Evolutionary conservation across 2,888 invertebrate genomes (phyloP), one percentile per base, ranked within the genome.

Genomic region (Escarpia spicata): DNA sequence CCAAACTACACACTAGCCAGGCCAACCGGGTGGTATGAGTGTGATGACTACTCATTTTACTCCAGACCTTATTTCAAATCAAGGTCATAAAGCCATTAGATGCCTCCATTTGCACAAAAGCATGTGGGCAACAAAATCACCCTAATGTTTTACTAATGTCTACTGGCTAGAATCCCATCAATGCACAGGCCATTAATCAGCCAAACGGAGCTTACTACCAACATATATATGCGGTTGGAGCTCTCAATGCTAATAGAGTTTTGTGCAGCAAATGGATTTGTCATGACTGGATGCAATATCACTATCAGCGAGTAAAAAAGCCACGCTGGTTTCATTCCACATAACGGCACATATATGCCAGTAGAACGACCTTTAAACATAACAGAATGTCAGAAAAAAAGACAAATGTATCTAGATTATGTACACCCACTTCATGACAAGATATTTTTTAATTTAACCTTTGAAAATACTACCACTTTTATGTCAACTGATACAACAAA

Each of bases 81-180:
- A n/a, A 75, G 75, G 75, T 75, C 75, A 75, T 75, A 75, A 75
- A 75, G 75, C 75, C 75, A 75, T 75, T 75, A 75, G 75, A 26
- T 75, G 75, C n/a, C 26, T 75, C 75, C 26, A 75, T 75, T 75
- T 75, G 75, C 75, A 75, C 75, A 75, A 26, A 75, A 75, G 75
- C 75, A 26, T 75, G 75, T 75, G 75, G 75, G 75, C 75, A 26
- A 26, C 75, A 75, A 75, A 75, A 75, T 75, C 26, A 26, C 75
- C 75, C n/a, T 75, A 75, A 75, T 75, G 75, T 75, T 75, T 75
- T 75, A 75, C 75, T 75, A 75, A 75, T 75, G 75, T 75, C 75
- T 26, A 75, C 19, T 75, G 19, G 19, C 75, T 26, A n/a, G 75
- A 75, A 75, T 75, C 75, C 75, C 75, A 75, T 75, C 75, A 75